Evolutionary conservation across 1,140 invertebrate species (phyloP), one percentile per base, ranked within the genome.

Genomic region (Bombus consobrinus): DNA sequence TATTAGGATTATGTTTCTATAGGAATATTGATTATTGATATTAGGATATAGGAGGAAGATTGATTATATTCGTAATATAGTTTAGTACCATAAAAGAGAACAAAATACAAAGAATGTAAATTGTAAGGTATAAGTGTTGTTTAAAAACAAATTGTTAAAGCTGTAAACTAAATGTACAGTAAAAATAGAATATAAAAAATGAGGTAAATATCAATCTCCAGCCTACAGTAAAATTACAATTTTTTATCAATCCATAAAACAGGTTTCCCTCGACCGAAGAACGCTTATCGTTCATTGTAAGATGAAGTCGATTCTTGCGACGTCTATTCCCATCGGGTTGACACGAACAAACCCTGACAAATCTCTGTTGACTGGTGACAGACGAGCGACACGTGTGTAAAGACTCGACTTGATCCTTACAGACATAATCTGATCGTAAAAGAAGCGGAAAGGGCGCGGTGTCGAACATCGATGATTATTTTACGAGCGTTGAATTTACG

Each of bases 391-490:
- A 69, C n/a, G 64, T 43, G 41, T 69, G 37, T n/a, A 53, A 66
- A 80, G 64, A 25, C 5, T 32, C 34, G 25, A 22, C 3, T 80
- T 69, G 78, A 80, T 80, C 39, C 64, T 41, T n/a, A 34, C 28
- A n/a, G 41, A 72, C 47, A 32, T 73, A 72, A 71, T 72, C 47
- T 39, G 79, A 57, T 72, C 79, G 79, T 81, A 81, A 72, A 81
- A 53, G 57, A 68, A n/a, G 34, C 25, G 47, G 53, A 25, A 57
- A n/a, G 64, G 62, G 69, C 37, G 8, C 47, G 18, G 25, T 18
- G 28, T 53, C 79, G 47, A 41, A 81, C 59, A 81, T 81, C 68
- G 69, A 81, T 73, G 68, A 81, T 81, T 81, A 72, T 81, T 72
- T 81, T 81, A 81, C 68, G 79, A 81, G 68, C 41, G 28, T 25